A percentile compares a stretch with the other conserved stretches of the same genome.
phyloP scores from a whole-genome alignment of 1,140 invertebrate species.

The Ephestia elutella region DNA sequence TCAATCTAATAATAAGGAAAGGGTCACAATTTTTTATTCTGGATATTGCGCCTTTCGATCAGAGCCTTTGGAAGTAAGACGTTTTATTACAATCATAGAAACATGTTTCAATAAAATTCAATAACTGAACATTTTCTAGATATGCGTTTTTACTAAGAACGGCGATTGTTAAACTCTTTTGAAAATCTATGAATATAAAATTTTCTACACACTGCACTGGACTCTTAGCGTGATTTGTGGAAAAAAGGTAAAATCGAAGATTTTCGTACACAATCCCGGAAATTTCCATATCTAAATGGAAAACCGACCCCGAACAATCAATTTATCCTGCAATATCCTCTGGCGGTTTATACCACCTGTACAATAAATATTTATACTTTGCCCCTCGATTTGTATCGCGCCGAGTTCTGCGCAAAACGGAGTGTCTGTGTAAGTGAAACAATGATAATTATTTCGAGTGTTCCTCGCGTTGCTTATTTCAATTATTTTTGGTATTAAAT shows the following conservation, averaged over 20 bases:
- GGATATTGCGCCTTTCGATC: conserved; percentile 14
- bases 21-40: conserved; percentile 30
- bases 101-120: conserved; percentile 18
- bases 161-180: conserved; percentile 8
- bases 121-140: too few species aligned
- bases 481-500: conserved; percentile 4
- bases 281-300: conserved; percentile 75
- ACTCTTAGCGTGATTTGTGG: conserved; percentile 59
- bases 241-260: conserved; percentile 68
- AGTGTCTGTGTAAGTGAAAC: conserved; percentile 19
- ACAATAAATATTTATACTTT: conserved; percentile 73
- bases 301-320: conserved; percentile 73
- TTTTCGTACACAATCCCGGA: conserved; percentile 70
- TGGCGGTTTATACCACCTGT: conserved; percentile 71
- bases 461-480: not conserved
- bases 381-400: conserved; percentile 56
- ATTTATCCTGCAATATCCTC: conserved; percentile 72
- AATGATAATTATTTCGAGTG: conserved; percentile 16
- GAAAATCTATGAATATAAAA: not conserved
- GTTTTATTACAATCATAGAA: conserved; percentile 31
- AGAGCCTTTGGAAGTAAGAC: conserved; percentile 1
- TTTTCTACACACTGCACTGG: conserved; percentile 16
- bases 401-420: conserved; percentile 32
- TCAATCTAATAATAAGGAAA: conserved; percentile 49
- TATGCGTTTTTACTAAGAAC: too few species aligned